Conservation (phyloP, 2,888 invertebrate species). For the Dromius quadrimaculatus region DNA sequence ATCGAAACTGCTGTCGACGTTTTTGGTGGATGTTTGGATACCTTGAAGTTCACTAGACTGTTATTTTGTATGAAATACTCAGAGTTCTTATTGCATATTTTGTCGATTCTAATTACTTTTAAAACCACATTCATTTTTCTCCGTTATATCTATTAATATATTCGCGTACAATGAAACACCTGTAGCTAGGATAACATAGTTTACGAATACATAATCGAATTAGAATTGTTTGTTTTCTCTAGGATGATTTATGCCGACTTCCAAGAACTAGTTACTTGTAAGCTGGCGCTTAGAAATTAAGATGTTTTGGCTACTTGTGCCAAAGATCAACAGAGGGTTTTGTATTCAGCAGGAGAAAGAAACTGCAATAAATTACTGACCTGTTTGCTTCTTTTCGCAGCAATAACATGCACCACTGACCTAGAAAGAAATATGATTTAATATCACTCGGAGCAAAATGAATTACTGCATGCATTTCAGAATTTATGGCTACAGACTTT, state of each 20-base stretch:
- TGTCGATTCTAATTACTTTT: too few species aligned
- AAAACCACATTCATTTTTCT: too few species aligned
- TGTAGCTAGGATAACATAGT: constrained; percentile 23
- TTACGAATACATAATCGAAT: constrained; percentile 24
- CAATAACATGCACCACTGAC: constrained; percentile 6
- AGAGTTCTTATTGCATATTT: too few species aligned
- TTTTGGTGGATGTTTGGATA: too few species aligned
- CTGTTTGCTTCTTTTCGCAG: constrained; percentile 7
- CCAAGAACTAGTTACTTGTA: constrained; percentile 8
- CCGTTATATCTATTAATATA: too few species aligned
- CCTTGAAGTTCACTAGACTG: too few species aligned
- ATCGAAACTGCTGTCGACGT: too few species aligned
- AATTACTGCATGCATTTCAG: neutral
- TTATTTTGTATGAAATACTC: too few species aligned
- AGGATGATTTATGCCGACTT: constrained; percentile 27
- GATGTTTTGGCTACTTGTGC: constrained; percentile 28
- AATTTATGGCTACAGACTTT: neutral
- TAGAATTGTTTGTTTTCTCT: constrained; percentile 15
- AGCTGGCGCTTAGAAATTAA: constrained; percentile 10
- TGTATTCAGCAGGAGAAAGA: neutral
- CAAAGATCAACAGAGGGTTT: constrained; percentile 7
- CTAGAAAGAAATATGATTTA: constrained; percentile 1
- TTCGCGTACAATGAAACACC: constrained; percentile 34
- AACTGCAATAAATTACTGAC: constrained; percentile 19
- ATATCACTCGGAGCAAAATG: neutral